phyloP scores from a whole-genome alignment of 2,797 vertebrate genomes.

The Schizothorax lantsangensis region DNA sequence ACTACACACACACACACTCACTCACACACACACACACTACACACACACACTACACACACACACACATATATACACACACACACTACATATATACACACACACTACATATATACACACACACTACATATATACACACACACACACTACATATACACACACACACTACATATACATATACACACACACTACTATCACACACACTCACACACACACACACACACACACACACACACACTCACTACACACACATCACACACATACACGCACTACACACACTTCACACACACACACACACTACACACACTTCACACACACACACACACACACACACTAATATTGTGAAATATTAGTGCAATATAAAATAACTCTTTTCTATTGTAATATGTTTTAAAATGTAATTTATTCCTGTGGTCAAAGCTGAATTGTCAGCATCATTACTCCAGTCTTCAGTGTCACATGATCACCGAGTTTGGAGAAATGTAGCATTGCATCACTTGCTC shows the following conservation, averaged over 20 bases:
- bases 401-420: background rate
- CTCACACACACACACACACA: too few species aligned
- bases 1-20: too few species aligned
- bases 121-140: too few species aligned
- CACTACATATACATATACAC: slow-evolving; percentile 18
- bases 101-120: too few species aligned
- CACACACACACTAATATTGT: background rate
- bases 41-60: too few species aligned
- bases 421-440: background rate
- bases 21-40: background rate
- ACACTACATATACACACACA: too few species aligned
- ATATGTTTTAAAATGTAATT: background rate
- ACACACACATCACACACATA: too few species aligned
- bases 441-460: background rate
- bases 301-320: background rate
- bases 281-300: too few species aligned
- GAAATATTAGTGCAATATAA: background rate
- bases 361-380: background rate
- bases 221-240: too few species aligned
- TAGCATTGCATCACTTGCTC: too few species aligned
- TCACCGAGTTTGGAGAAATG: background rate
- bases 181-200: background rate
- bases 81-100: too few species aligned
- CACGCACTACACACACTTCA: background rate
- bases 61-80: too few species aligned